phyloP scores from a whole-genome alignment of 2,888 invertebrate genomes.

The Leistus spinibarbis region DNA sequence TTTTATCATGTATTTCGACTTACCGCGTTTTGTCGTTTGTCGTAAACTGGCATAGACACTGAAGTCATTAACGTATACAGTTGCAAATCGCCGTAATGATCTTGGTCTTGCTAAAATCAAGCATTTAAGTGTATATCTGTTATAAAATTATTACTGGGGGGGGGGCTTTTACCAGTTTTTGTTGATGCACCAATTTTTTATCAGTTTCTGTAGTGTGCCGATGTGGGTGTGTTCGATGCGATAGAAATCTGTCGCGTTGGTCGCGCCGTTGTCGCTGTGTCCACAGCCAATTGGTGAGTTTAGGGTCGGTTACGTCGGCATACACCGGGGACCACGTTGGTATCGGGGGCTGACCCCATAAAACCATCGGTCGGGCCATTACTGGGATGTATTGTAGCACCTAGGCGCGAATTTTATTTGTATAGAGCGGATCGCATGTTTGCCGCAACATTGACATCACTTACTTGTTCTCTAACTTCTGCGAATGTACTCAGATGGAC shows the following conservation, averaged over 20 bases:
- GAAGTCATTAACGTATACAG: slow-evolving; percentile 88
- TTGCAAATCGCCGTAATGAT: slow-evolving; percentile 67
- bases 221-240: slow-evolving; percentile 64
- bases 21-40: slow-evolving; percentile 84
- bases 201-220: slow-evolving; percentile 70
- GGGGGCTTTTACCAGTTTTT: slow-evolving; percentile 56
- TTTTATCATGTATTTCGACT: slow-evolving; percentile 52
- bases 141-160: too few species aligned
- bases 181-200: slow-evolving; percentile 62
- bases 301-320: slow-evolving; percentile 89
- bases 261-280: slow-evolving; percentile 80
- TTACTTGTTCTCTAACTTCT: slow-evolving; percentile 93
- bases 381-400: slow-evolving; percentile 94
- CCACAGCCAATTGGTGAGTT: slow-evolving; percentile 91
- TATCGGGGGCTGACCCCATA: slow-evolving; percentile 79
- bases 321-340: slow-evolving; percentile 98
- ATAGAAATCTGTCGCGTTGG: slow-evolving; percentile 76
- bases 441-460: slow-evolving; percentile 46
- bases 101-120: slow-evolving; percentile 61
- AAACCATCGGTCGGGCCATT: slow-evolving; percentile 92
- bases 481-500: slow-evolving; percentile 96
- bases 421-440: not conserved
- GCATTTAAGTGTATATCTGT: slow-evolving; percentile 6
- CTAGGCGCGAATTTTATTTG: slow-evolving; percentile 1
- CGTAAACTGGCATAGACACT: slow-evolving; percentile 92